Percentiles rank a stretch among this genome's conserved stretches.
Conservation (phyloP, 2,113 vertebrate species). For the Steatornis caripensis region DNA sequence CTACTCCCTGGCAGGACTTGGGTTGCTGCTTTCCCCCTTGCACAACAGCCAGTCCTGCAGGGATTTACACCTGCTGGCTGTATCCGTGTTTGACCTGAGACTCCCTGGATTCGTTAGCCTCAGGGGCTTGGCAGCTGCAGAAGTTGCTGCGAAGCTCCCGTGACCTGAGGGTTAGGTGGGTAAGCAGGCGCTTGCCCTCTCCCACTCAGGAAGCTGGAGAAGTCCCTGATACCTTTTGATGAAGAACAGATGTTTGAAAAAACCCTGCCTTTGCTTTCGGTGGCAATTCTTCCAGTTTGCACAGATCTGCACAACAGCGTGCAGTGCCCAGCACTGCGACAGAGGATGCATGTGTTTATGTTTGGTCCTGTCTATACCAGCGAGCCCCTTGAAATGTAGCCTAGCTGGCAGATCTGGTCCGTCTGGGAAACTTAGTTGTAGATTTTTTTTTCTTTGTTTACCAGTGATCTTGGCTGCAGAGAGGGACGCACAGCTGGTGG, state of each 20-base stretch:
- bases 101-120: neutral
- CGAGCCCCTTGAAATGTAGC: neutral
- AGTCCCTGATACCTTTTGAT: neutral
- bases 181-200: neutral
- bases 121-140: neutral
- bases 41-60: neutral
- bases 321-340: neutral
- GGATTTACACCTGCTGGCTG: neutral
- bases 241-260: neutral
- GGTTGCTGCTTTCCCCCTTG: neutral
- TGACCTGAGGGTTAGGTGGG: neutral
- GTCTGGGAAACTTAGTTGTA: neutral
- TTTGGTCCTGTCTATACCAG: neutral
- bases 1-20: neutral
- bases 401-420: neutral
- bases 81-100: neutral
- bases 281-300: neutral
- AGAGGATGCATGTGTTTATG: rapidly evolving
- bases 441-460: neutral
- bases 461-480: neutral
- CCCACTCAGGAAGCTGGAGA: neutral
- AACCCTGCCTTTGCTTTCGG: neutral
- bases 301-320: rapidly evolving
- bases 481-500: neutral
- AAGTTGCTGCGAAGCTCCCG: neutral